These are phyloP conservation scores for Pogonocichla stellata DNA, from an alignment of 2,113 vertebrate genomes.

Conservation along the genomic window DNA sequence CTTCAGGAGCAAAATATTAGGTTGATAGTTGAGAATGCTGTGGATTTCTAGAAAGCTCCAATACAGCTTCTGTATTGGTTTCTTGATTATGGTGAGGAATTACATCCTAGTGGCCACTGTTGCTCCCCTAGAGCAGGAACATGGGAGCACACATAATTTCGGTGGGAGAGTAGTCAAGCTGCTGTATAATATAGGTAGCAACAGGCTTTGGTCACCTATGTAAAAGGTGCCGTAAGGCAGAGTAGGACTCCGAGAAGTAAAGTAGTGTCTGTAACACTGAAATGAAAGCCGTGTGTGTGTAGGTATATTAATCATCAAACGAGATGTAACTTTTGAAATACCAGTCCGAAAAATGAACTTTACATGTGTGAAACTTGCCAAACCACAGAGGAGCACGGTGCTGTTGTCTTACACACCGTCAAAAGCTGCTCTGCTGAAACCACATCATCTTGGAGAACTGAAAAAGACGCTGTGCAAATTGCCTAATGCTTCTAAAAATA, in stretches of 20 bases:
- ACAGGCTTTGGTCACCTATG: neutral
- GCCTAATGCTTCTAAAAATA: conserved; percentile 27
- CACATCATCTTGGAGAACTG: neutral
- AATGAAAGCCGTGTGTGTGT: neutral
- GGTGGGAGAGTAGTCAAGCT: neutral
- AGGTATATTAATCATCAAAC: neutral
- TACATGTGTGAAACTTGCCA: neutral
- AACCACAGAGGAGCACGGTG: neutral
- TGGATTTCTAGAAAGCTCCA: neutral
- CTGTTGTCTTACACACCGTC: neutral
- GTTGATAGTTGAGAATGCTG: neutral
- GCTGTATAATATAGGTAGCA: neutral
- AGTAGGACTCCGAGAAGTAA: neutral
- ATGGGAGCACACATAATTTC: neutral
- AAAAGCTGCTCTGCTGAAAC: conserved; percentile 7
- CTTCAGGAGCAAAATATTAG: neutral
- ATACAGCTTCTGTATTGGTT: neutral
- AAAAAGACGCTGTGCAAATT: neutral
- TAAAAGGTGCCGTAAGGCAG: neutral
- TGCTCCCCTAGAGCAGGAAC: neutral
- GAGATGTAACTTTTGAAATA: neutral
- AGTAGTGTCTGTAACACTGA: neutral
- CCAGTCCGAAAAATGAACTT: neutral
- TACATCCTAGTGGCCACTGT: neutral
- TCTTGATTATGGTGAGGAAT: neutral